Evolutionary conservation across 2,888 invertebrate species (phyloP), one percentile per base, ranked within the genome.

Genomic region (Hydriomena furcata): DNA sequence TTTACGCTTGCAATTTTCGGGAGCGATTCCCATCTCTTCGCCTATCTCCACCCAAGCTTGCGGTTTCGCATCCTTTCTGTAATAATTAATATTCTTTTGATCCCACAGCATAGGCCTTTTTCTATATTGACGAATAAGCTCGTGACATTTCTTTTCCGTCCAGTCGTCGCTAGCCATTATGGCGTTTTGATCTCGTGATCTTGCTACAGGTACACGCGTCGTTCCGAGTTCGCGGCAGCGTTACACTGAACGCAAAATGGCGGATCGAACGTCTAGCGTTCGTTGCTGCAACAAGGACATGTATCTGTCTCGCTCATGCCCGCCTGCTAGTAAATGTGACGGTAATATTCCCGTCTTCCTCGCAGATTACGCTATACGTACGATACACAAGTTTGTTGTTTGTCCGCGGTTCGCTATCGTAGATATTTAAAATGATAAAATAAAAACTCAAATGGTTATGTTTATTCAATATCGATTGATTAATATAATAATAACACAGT

Each of bases 171-270:
- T 59, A 24, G 60, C 56, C 72, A 74, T 60, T 43, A 59, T 60
- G 24, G 62, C 57, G 27, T 52, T 25, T 20, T 13, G 8, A 36
- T 25, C 7, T 23, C 20, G 5, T 28, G 6, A 17, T 32, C 24
- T 34, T 48, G 61, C 55, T 63, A 66, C 66, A 58, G n/a, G 30
- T 43, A 27, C 47, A 60, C 65, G 63, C 70, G 71, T 65, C 64
- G 48, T 46, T 55, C 46, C 60, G 46, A 45, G 69, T 76, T 70
- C 73, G 69, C 36, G 48, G 60, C 65, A 69, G 73, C 68, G 73
- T 64, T 68, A 68, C 68, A 60, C 75, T 68, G 63, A 49, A 42
- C 52, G 37, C 65, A 71, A 72, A 67, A 75, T 77, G 76, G 71
- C 76, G 65, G 64, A 7, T 7, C 17, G 8, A 17, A 21, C 40